Percentiles rank a stretch among this genome's conserved stretches.
Evolutionary conservation across 2,888 invertebrate species (phyloP).

Genomic region (Hymenopus coronatus): DNA sequence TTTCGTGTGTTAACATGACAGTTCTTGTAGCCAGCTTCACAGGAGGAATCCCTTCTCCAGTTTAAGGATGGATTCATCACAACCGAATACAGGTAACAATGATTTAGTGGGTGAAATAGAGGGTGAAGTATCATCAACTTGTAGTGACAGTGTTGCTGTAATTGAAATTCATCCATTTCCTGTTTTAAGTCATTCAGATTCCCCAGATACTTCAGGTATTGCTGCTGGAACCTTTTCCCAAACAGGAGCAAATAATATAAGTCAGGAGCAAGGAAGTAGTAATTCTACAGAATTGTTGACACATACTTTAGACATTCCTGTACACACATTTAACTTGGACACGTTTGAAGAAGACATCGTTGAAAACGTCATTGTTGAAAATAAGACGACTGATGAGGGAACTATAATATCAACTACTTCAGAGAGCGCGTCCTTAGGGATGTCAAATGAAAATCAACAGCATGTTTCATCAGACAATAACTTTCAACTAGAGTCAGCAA

Average conservation of each 20-base stretch:
- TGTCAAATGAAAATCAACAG: constrained; percentile 2
- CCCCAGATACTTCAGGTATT: constrained; percentile 3
- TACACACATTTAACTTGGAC: background rate
- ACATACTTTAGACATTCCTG: background rate
- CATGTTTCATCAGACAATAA: background rate
- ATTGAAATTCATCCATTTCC: background rate
- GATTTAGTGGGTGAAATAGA: background rate
- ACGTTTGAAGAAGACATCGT: background rate
- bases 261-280: background rate
- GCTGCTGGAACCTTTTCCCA: background rate
- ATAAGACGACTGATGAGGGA: background rate
- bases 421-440: background rate
- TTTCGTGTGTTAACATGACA: background rate
- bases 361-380: background rate
- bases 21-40: background rate
- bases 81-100: background rate
- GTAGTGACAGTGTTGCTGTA: background rate
- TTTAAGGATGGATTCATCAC: background rate
- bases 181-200: background rate
- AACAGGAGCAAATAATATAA: background rate
- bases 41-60: background rate
- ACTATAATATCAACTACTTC: constrained; percentile 1
- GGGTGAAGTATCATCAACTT: background rate
- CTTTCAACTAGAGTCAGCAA: background rate
- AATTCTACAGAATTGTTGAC: background rate